Base-by-base conservation (phyloP, 2,113 vertebrate species). In the Erinaceus europaeus region DNA sequence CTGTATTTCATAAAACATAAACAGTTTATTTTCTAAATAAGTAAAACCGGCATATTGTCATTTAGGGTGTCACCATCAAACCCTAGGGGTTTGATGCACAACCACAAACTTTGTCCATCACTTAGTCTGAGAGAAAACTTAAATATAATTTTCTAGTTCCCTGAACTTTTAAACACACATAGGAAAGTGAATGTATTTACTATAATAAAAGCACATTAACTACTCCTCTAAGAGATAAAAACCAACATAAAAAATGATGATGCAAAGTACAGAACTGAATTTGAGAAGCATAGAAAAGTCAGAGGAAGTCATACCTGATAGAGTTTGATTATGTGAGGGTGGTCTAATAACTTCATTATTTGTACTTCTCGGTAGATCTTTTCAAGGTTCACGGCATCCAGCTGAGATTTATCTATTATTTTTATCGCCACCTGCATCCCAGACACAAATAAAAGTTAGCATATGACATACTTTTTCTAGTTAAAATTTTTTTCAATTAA, bases 321-420 rank as follows among this genome's bases (percentile, higher is more conserved):
- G 73, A 99, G 98, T 95, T 99, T 99, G 95, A 99, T 99, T 88
- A 99, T 99, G 94, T 99, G 98, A 13, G 99, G 98, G 89, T 99
- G 99, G 96, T 99, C 98, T 78, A 99, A 97, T 98, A 99, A 98
- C 95, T 99, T 99, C 98, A 99, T 99, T 95, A 99, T 99, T 96
- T 99, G 98, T 78, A 99, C 99, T 94, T 99, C 99, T 90, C 99
- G 97, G 96, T 99, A 99, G 96, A 99, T 99, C 96, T 99, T 99
- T 97, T 99, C 98, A 97, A 99, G 97, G 88, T 99, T 99, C 83
- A 99, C 98, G 59, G 98, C 98, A 95, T 99, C 98, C 96, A 99
- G 97, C 95, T 99, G 99, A 90, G 98, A 99, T 96, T 99, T 99
- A 96, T 99, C 99, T 27, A 99, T 99, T 95, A 99, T 99, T 98